Evolutionary conservation across 2,113 vertebrate genomes (phyloP).

Genomic region (Rana temporaria): DNA sequence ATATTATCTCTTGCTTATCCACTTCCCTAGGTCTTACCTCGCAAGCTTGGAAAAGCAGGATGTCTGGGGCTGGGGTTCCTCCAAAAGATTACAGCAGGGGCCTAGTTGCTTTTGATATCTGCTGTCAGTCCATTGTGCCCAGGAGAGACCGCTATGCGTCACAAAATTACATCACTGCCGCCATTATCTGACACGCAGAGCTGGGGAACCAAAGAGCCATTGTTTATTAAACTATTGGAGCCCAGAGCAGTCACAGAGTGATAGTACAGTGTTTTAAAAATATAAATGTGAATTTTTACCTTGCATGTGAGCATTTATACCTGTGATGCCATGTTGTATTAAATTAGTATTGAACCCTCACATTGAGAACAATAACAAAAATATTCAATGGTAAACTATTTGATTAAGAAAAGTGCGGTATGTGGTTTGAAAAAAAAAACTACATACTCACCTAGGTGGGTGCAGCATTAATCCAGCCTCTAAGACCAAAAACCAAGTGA

Average conservation of each 20-base stretch:
- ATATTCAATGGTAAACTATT: no score
- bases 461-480: no score
- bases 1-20: slow-evolving; percentile 41
- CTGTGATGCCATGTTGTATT: no score
- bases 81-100: slow-evolving; percentile 29
- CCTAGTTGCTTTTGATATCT: slow-evolving; percentile 20
- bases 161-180: slow-evolving; percentile 20
- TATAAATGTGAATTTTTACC: no score
- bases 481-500: no score
- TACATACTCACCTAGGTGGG: no score
- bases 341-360: no score
- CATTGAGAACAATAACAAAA: no score
- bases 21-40: slow-evolving; percentile 22
- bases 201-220: slow-evolving; percentile 35
- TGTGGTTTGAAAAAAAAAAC: no score
- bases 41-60: slow-evolving; percentile 2
- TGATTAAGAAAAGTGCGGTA: no score
- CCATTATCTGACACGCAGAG: slow-evolving; percentile 20
- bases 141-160: slow-evolving; percentile 35
- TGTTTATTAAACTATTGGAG: slow-evolving; percentile 27
- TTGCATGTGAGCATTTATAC: no score
- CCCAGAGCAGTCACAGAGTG: background rate
- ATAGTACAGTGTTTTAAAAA: background rate
- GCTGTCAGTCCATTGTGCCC: slow-evolving; percentile 46
- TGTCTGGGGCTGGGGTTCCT: slow-evolving; percentile 30